phyloP scores from a whole-genome alignment of 2,888 invertebrate genomes.

The Orthosia gothica region DNA sequence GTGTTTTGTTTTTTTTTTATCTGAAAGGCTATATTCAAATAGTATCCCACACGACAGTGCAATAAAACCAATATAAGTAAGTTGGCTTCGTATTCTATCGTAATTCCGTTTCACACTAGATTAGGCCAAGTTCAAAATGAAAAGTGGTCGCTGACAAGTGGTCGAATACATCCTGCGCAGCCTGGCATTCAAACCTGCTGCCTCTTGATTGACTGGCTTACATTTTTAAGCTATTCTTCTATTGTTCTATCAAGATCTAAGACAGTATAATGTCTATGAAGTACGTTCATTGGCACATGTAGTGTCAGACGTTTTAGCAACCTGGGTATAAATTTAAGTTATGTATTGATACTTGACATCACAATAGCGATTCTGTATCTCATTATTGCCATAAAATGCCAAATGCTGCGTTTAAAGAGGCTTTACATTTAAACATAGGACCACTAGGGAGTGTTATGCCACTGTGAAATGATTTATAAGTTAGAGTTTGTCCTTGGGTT shows the following conservation, averaged over 20 bases:
- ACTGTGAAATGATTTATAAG: background rate
- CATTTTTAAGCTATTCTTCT: background rate
- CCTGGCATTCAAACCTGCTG: background rate
- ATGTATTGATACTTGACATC: constrained; percentile 32
- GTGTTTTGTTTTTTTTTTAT: background rate
- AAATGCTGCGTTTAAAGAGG: background rate
- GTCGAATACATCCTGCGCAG: no score
- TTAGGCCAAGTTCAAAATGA: no score
- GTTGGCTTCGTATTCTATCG: no score
- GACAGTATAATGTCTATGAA: background rate
- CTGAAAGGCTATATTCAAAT: no score
- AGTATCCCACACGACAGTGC: background rate
- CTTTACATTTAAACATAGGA: background rate
- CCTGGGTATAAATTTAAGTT: background rate
- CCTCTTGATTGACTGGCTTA: background rate
- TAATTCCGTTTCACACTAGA: no score
- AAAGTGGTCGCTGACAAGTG: no score
- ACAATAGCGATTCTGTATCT: constrained; percentile 23
- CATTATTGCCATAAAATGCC: constrained; percentile 10
- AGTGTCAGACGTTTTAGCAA: background rate
- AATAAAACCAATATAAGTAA: background rate
- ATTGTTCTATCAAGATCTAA: background rate
- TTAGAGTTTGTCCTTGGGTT: background rate
- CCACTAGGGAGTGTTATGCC: background rate
- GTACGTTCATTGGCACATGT: background rate